phyloP scores from a whole-genome alignment of 2,113 vertebrate species.

The Paramisgurnus dabryanus region DNA sequence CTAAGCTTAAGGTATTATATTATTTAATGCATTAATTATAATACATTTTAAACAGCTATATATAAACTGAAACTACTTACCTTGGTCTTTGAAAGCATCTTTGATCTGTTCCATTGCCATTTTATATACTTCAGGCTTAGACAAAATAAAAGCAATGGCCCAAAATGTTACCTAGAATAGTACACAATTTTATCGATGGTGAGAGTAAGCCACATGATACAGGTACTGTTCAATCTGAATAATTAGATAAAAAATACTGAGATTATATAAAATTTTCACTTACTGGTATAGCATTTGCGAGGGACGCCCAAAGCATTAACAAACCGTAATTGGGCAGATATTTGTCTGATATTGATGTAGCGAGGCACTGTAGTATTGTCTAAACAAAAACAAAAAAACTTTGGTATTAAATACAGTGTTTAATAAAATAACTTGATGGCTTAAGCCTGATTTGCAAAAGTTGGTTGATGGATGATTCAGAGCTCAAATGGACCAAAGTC shows the following conservation, averaged over 20 bases:
- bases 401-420: too few species aligned
- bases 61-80: constrained; percentile 9
- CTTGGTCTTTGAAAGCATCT: constrained; percentile 66
- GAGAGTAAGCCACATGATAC: neutral
- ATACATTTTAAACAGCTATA: too few species aligned
- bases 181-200: neutral
- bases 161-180: constrained; percentile 74
- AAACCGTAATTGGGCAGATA: constrained; percentile 71
- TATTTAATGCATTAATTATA: neutral
- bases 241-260: neutral
- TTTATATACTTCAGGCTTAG: constrained; percentile 68
- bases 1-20: neutral
- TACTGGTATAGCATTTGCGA: constrained; percentile 80
- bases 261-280: constrained; percentile 57
- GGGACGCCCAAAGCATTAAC: constrained; percentile 81
- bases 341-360: constrained; percentile 68
- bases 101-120: constrained; percentile 71
- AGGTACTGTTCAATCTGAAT: neutral
- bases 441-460: too few species aligned
- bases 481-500: neutral
- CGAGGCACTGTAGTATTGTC: constrained; percentile 75
- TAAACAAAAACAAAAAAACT: constrained; percentile 57
- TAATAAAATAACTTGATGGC: too few species aligned
- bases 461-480: neutral
- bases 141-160: constrained; percentile 78